These are phyloP conservation scores for Pollenia amentaria DNA, from an alignment of 2,888 invertebrate species.

Conservation along the genomic window DNA sequence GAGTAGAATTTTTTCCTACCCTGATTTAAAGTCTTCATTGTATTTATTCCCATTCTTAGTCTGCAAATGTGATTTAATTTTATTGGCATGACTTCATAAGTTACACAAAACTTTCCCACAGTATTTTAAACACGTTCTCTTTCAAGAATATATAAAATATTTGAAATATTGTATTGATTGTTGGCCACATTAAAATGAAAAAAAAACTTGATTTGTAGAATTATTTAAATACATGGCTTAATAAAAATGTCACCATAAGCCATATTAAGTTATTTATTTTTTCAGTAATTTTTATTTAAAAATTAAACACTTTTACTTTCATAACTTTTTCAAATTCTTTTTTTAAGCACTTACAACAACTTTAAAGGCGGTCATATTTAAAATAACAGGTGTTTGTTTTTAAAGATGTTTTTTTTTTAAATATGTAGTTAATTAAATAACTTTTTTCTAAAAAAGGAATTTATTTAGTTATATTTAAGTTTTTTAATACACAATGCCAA, in stretches of 20 bases:
- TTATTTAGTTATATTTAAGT: conserved; percentile 56
- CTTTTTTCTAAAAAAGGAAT: neutral
- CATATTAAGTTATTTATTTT: neutral
- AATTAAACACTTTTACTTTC: conserved; percentile 21
- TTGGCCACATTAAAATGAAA: neutral
- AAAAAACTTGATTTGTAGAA: neutral
- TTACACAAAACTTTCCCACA: conserved; percentile 23
- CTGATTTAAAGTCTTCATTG: neutral
- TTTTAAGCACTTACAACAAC: conserved; percentile 81
- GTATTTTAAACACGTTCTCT: conserved; percentile 2
- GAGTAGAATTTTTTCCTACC: too few relatives aligned
- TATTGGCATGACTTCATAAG: conserved; percentile 13
- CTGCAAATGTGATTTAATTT: conserved; percentile 23
- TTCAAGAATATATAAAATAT: conserved; percentile 13
- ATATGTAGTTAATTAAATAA: neutral
- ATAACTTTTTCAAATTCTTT: neutral
- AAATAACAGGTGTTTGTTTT: conserved; percentile 50
- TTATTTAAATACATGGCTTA: neutral
- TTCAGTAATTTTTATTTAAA: neutral
- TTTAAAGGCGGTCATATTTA: conserved; percentile 82
- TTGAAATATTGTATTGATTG: conserved; percentile 7
- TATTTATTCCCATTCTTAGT: neutral
- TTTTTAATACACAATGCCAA: conserved; percentile 81
- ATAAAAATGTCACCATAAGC: conserved; percentile 35
- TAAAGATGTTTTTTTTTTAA: conserved; percentile 25